Base-by-base conservation (phyloP, 2,888 invertebrate genomes). In the Chromoteleia sp. region DNA sequence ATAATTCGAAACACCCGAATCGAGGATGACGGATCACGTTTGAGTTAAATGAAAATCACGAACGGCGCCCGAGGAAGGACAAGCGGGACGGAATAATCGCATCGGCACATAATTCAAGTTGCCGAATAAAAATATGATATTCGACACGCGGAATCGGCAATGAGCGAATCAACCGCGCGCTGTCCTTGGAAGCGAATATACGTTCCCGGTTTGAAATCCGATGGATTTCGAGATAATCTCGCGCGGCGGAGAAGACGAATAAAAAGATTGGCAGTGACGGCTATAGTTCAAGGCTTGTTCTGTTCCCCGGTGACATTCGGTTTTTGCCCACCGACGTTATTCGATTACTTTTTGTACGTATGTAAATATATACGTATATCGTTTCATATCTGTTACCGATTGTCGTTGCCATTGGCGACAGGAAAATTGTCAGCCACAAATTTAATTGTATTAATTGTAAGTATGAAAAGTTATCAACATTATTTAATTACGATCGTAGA, bases 91-190 rank as follows among this genome's bases (percentile, higher is more conserved):
- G 61, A 36, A 54, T 17, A 50, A 48, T 54, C 56, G 45, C 39
- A 12, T n/a, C 36, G 50, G 2, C 12, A 10, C 48, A 50, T 70
- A 63, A 63, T 17, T 61, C 29, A 65, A 30, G 12, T 8, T 12
- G 45, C 19, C 45, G 48, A 41, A 58, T 59, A 50, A 75, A 70
- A 61, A 70, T 45, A 54, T 70, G 56, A 77, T 63, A 59, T 63
- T 63, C 45, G 48, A 63, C 56, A 77, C 36, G 56, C 76, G 68
- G 76, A 77, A 77, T 77, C 63, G 56, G 43, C 56, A 70, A 70
- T 70, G 63, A 63, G 63, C 54, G 12, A 39, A n/a, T 19, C 8
- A 39, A 15, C 29, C 56, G 29, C 25, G 17, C 17, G 17, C 2
- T 59, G 76, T 76, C 76, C 76, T 76, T 76, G 76, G 19, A 2